Evolutionary conservation across 1,140 invertebrate genomes (phyloP), one percentile per base, ranked within the genome.

Genomic region (Tigriopus japonicus): DNA sequence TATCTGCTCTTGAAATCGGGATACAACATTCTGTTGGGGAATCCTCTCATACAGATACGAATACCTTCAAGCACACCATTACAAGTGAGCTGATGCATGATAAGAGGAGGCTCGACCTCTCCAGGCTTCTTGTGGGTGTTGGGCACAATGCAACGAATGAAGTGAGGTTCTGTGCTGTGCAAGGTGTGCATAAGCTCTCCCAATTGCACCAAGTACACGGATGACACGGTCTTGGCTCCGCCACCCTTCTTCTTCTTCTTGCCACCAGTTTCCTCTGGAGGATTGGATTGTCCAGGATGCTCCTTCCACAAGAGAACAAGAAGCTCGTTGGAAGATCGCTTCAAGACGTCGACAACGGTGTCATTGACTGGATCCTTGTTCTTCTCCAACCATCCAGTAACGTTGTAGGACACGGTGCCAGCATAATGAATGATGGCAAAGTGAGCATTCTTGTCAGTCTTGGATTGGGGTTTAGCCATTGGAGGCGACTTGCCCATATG

Each of bases 281-380:
- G 53, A 62, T 64, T 66, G 69, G 88, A 91, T 75, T 93, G 88
- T 65, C 89, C 90, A 66, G 90, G 82, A 80, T 93, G 88, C 71
- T 93, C 90, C 73, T 85, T 83, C 70, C 93, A 94, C 80, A 94
- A 92, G 72, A 91, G 87, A 24, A 82, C 66, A 69, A 94, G 71
- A 68, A 94, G 75, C 69, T 85, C 84, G 80, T 93, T 94, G 66
- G 69, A 68, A 63, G 87, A 86, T 77, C 94, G 89, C 79, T 96
- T 96, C 81, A 87, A 90, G 71, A 94, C 86, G 69, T 95, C 90
- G 67, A 97, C 91, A 63, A 97, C 92, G 63, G 90, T 93, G 80
- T 97, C 93, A 81, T 97, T 98, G 72, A 98, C 78, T 68, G 94
- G 94, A 78, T 98, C 93, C 83, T 98, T 98, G 83, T 98, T 98